These are phyloP conservation scores for Zaprionus davidi DNA, from an alignment of 1,140 invertebrate species.

Conservation along the genomic window DNA sequence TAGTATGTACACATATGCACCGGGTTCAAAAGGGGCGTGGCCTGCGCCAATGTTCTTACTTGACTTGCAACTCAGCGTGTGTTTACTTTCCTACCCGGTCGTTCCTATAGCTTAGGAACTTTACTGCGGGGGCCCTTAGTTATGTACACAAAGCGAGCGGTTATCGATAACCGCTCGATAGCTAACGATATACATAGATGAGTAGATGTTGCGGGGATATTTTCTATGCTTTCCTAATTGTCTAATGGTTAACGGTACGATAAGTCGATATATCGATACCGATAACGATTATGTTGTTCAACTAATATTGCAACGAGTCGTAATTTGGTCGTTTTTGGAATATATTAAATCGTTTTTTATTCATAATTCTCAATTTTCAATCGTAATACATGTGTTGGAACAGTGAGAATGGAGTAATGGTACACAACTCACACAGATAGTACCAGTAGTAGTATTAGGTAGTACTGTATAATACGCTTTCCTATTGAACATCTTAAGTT, in stretches of 20 bases:
- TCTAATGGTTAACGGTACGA: conserved; percentile 7
- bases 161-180: conserved; percentile 24
- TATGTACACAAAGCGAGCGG: conserved; percentile 45
- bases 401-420: conserved; percentile 20
- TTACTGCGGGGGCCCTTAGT: conserved; percentile 57
- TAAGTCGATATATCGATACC: conserved; percentile 18
- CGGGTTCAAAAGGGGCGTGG: neutral
- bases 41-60: conserved; percentile 49
- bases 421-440: conserved; percentile 3
- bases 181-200: conserved; percentile 34
- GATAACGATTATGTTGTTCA: conserved; percentile 23
- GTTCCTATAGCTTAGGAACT: conserved; percentile 72
- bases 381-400: conserved; percentile 7
- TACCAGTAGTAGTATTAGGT: neutral
- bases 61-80: conserved; percentile 68
- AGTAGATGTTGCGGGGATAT: conserved; percentile 2
- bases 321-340: conserved; percentile 55
- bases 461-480: neutral
- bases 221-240: conserved; percentile 14
- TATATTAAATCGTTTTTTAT: conserved; percentile 28
- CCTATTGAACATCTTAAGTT: neutral
- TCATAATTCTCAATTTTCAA: conserved; percentile 8
- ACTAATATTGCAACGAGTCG: conserved; percentile 49
- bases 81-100: conserved; percentile 57
- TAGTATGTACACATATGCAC: conserved; percentile 58